Evolutionary conservation across 1,140 invertebrate genomes (phyloP).

Genomic region (Bombus affinis): DNA sequence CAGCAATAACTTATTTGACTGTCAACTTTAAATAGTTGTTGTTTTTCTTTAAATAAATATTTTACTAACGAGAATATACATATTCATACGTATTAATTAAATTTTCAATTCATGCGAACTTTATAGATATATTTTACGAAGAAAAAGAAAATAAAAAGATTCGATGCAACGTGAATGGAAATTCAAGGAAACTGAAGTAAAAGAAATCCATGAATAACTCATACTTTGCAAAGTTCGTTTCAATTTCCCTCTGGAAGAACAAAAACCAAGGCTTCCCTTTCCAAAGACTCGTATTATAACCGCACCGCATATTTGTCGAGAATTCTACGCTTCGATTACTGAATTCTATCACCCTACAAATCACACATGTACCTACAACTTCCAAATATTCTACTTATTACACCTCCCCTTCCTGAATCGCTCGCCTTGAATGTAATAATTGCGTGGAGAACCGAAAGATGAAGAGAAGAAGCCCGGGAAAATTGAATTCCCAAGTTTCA

Average conservation of each 20-base stretch:
- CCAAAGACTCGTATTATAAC: neutral
- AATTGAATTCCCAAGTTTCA: slow-evolving; percentile 31
- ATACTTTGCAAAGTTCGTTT: neutral
- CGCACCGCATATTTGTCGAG: neutral
- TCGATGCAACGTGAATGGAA: neutral
- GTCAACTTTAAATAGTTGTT: neutral
- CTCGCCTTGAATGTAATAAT: neutral
- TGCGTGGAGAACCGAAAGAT: neutral
- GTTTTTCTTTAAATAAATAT: neutral
- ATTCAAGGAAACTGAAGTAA: neutral
- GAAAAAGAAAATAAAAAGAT: neutral
- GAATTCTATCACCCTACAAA: neutral
- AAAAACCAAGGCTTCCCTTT: neutral
- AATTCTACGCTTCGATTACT: neutral
- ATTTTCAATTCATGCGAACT: neutral
- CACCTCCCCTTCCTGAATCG: too few species aligned
- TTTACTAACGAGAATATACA: neutral
- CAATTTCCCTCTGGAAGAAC: neutral
- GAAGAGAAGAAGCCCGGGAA: neutral
- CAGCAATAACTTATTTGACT: too few species aligned
- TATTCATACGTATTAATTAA: neutral
- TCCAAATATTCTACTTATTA: neutral
- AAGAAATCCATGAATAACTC: neutral
- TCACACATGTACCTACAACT: neutral
- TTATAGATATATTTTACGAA: too few species aligned